These are phyloP conservation scores for Epiblema foenella DNA, from an alignment of 2,888 invertebrate species.

Conservation along the genomic window DNA sequence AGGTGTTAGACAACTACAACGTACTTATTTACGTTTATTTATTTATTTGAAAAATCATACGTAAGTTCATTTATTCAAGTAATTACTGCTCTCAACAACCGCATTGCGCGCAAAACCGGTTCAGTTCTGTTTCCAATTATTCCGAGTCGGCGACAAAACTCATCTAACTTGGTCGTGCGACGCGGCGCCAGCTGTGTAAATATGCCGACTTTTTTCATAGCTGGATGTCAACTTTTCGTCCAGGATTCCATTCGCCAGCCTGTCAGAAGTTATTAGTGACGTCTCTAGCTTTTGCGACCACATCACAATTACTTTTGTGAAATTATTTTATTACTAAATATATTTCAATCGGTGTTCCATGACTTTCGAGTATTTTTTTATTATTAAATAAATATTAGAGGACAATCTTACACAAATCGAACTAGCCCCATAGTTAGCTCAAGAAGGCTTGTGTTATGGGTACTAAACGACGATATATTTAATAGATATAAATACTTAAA, in stretches of 20 bases:
- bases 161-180: conserved; percentile 42
- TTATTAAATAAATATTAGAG: too few relatives aligned
- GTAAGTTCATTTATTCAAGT: conserved; percentile 15
- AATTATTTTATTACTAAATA: conserved; percentile 10
- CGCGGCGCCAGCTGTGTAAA: conserved; percentile 38
- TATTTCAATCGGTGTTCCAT: too few relatives aligned
- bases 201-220: conserved; percentile 35
- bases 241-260: conserved; percentile 37
- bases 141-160: conserved; percentile 42
- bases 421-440: too few relatives aligned
- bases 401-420: too few relatives aligned
- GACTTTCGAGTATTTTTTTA: too few relatives aligned
- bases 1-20: too few relatives aligned
- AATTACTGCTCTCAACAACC: conserved; percentile 5
- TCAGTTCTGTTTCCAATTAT: conserved; percentile 40
- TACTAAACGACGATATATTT: too few relatives aligned
- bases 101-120: conserved; percentile 28
- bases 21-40: background rate
- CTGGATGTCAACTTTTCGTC: conserved; percentile 36
- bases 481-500: too few relatives aligned
- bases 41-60: background rate
- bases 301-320: conserved; percentile 13
- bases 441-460: too few relatives aligned
- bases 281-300: conserved; percentile 16
- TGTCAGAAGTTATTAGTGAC: conserved; percentile 35